Conservation (phyloP, 2,797 vertebrate genomes). For the Emydoidea blandingii region DNA sequence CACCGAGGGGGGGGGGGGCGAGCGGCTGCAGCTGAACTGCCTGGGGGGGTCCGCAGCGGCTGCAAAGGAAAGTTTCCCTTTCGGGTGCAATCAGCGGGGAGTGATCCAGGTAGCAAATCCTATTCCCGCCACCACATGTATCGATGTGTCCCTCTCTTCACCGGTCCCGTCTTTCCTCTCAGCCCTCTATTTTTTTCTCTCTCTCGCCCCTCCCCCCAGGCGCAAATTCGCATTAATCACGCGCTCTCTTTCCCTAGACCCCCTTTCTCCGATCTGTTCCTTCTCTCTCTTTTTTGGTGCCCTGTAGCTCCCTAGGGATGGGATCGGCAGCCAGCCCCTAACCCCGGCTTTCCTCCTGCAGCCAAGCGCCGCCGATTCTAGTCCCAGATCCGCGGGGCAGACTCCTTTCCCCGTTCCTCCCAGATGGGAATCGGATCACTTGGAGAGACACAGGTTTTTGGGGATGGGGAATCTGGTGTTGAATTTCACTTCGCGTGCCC, state of each 20-base stretch:
- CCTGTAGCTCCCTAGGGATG: neutral
- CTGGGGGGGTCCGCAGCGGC: accelerated
- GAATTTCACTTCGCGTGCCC: neutral
- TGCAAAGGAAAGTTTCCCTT: too few relatives aligned
- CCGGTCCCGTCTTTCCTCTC: neutral
- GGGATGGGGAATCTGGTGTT: neutral
- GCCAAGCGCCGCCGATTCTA: neutral
- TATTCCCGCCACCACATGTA: too few relatives aligned
- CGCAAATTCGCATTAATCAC: neutral
- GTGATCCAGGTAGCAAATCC: neutral
- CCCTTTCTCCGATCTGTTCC: neutral
- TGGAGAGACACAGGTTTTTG: neutral
- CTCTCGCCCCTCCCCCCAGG: accelerated
- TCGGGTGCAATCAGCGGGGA: neutral
- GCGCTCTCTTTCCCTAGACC: neutral
- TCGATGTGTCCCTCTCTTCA: too few relatives aligned
- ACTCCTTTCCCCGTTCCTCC: neutral
- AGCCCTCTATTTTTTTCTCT: accelerated
- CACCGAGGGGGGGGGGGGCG: too few relatives aligned
- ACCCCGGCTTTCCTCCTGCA: accelerated
- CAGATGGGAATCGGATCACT: too few relatives aligned
- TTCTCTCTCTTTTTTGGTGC: neutral
- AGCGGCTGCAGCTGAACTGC: too few relatives aligned
- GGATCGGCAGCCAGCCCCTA: neutral
- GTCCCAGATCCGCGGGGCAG: neutral